Evolutionary conservation across 2,113 vertebrate species (phyloP), one percentile per base, ranked within the genome.

Genomic region (Spilogale gracilis): DNA sequence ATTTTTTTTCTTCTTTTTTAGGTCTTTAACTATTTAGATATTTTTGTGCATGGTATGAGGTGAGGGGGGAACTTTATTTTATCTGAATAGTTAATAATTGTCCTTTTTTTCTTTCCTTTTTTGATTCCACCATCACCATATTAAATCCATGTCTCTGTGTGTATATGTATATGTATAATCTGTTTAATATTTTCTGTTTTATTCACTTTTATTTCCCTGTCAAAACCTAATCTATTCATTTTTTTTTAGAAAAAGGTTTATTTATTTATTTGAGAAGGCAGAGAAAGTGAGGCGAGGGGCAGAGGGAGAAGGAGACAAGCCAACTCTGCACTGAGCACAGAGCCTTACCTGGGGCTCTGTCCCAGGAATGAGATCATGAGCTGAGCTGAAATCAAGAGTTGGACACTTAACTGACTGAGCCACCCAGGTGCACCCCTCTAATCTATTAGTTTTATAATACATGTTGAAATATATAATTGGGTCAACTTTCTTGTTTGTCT

Each of bases 131-230:
- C 9, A 82, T 83, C 60, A 76, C 32, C 25, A 69, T 69, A 48
- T 89, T 89, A 93, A 93, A 89, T 96, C 17, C 43, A 48, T 80
- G 14, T 95, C n/a, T 45, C 4, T 79, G 16, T 52, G 4, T 90
- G 30, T 45, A 10, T 87, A 0, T 69, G 18, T 79, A 1, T 65
- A 9, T 43, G n/a, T 79, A 63, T 67, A 6, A 69, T 83, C n/a
- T 86, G 38, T 65, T 80, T 9, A 69, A 69, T 18, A 38, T 69
- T 69, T 91, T 94, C 56, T 94, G 1, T 94, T 91, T 87, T 81
- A 86, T 58, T 74, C 21, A 67, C 50, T 91, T 87, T 93, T 84
- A n/a, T 67, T 48, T 50, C 67, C 56, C 81, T 91, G 45, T 38
- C 52, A 14, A 67, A 84, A 76, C 83, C 78, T 56, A 67, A 52